These are phyloP conservation scores for Trachemys scripta DNA, from an alignment of 2,113 vertebrate species.

Conservation along the genomic window DNA sequence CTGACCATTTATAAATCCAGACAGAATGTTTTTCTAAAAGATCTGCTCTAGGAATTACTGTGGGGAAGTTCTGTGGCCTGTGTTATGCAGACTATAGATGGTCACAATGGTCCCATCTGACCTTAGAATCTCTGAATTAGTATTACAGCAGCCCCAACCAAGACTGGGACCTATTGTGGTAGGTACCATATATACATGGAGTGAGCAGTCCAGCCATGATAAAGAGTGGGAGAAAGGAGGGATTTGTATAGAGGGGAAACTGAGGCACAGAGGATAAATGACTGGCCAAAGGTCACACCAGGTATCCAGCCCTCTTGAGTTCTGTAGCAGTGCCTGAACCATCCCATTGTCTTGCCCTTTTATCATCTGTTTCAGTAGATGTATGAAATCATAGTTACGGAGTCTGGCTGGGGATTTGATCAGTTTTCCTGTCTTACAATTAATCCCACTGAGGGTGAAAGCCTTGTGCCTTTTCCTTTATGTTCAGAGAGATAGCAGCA, in stretches of 20 bases:
- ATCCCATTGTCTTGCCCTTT: neutral
- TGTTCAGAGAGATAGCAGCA: slow-evolving; percentile 10
- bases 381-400: neutral
- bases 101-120: neutral
- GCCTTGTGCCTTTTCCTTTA: slow-evolving; percentile 14
- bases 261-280: neutral
- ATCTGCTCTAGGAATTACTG: neutral
- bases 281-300: neutral
- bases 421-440: slow-evolving; percentile 17
- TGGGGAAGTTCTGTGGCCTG: neutral
- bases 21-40: neutral
- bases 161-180: neutral
- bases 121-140: neutral
- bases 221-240: neutral
- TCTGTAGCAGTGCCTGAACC: neutral
- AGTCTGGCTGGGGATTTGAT: slow-evolving; percentile 32
- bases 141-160: too few relatives aligned
- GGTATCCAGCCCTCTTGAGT: neutral
- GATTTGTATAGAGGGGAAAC: neutral
- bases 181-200: neutral
- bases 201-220: neutral
- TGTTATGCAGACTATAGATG: neutral
- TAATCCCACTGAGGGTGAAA: neutral
- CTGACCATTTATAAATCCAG: neutral
- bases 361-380: slow-evolving; percentile 2